Percentiles rank a stretch among this genome's conserved stretches.
These are phyloP conservation scores for Tetrapedia diversipes DNA, from an alignment of 2,888 invertebrate species.

Conservation along the genomic window DNA sequence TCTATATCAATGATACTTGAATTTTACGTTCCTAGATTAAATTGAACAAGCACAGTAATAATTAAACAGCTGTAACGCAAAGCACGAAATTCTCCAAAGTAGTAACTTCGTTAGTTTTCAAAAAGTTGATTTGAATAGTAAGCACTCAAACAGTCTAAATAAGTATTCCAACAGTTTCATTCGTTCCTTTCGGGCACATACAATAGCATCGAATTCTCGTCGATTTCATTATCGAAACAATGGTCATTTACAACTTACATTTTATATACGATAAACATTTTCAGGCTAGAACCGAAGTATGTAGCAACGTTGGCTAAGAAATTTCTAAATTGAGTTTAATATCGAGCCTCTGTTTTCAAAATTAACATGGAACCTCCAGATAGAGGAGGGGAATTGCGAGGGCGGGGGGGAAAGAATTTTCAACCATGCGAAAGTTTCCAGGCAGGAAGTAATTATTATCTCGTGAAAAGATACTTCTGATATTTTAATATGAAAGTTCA, in stretches of 20 bases:
- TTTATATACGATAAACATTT: neutral
- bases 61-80: too few species aligned
- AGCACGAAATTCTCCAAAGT: too few species aligned
- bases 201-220: neutral
- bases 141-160: too few species aligned
- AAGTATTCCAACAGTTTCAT: too few species aligned
- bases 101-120: too few species aligned
- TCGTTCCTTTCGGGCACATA: too few species aligned
- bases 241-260: neutral
- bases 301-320: neutral
- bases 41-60: too few species aligned
- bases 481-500: slow-evolving; percentile 1
- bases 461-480: neutral
- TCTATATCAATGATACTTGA: too few species aligned
- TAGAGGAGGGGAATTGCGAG: neutral
- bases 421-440: neutral
- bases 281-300: neutral
- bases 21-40: too few species aligned
- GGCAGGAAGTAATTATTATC: neutral
- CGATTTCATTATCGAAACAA: slow-evolving; percentile 14
- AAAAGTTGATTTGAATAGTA: too few species aligned
- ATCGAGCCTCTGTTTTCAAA: slow-evolving; percentile 15
- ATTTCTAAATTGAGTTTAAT: slow-evolving; percentile 34
- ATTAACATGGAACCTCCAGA: slow-evolving; percentile 4
- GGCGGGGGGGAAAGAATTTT: slow-evolving; percentile 22